Conservation (phyloP, 2,113 vertebrate genomes). For the Misgurnus anguillicaudatus region DNA sequence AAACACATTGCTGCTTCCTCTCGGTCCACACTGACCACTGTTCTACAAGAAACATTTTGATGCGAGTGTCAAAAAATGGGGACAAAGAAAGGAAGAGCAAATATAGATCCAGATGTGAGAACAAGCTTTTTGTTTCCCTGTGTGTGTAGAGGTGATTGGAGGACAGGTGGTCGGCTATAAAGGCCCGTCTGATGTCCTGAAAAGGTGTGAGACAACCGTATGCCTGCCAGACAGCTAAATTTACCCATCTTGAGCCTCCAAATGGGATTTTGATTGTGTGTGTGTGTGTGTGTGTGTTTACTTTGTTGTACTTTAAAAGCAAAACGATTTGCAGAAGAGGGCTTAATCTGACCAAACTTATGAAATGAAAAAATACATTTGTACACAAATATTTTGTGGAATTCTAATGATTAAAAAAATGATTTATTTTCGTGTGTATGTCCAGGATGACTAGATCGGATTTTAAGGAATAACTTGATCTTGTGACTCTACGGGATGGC, state of each 20-base stretch:
- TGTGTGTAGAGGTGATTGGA: slow-evolving; percentile 1
- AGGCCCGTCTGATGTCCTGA: slow-evolving; percentile 6
- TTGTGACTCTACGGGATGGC: not conserved
- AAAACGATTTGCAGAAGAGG: too few relatives aligned
- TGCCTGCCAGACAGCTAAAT: slow-evolving; percentile 42
- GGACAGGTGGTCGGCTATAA: slow-evolving; percentile 43
- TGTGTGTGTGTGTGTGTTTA: not conserved
- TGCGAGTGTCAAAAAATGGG: not conserved
- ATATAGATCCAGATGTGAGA: slow-evolving; percentile 33
- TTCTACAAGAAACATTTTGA: not conserved
- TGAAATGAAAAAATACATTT: too few relatives aligned
- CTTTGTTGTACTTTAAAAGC: too few relatives aligned
- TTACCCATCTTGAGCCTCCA: slow-evolving; percentile 32
- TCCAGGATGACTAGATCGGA: too few relatives aligned
- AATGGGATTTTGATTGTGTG: slow-evolving; percentile 31
- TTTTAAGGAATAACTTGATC: too few relatives aligned
- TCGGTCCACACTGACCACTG: not conserved
- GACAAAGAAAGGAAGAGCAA: slow-evolving; percentile 20
- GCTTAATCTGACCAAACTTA: too few relatives aligned
- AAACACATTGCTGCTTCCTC: slow-evolving; percentile 14
- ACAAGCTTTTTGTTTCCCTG: slow-evolving; percentile 15
- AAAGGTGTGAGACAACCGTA: slow-evolving; percentile 51
- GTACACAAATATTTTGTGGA: too few relatives aligned
- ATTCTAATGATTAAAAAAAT: too few relatives aligned
- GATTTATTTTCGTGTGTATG: too few relatives aligned